These are phyloP conservation scores for Pharmacophagus antenor DNA, from an alignment of 2,888 invertebrate genomes.

Conservation along the genomic window DNA sequence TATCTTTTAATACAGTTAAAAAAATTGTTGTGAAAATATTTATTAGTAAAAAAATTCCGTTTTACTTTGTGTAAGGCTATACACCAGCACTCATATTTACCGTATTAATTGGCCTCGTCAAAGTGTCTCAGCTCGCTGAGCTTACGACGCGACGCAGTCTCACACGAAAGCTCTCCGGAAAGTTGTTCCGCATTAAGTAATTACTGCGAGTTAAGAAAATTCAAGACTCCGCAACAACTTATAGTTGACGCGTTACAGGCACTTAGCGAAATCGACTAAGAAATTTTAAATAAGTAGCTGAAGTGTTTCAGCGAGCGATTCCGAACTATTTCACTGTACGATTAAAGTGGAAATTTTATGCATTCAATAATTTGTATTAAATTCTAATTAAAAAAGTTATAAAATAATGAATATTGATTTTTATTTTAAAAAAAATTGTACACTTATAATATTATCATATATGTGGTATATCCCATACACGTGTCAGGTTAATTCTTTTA, in stretches of 20 bases:
- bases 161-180: constrained; percentile 40
- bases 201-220: constrained; percentile 61
- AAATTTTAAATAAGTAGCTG: constrained; percentile 35
- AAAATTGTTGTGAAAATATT: no score
- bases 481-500: no score
- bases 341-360: no score
- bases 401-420: no score
- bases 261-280: constrained; percentile 53
- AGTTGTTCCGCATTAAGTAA: constrained; percentile 56
- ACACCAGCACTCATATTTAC: constrained; percentile 18
- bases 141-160: constrained; percentile 36
- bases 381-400: background rate
- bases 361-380: no score
- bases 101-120: constrained; percentile 30
- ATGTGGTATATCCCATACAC: no score
- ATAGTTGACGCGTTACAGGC: constrained; percentile 45
- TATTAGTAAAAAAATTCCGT: background rate
- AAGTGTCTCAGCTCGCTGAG: constrained; percentile 38
- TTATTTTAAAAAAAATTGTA: no score
- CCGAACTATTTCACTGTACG: constrained; percentile 13
- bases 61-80: background rate
- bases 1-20: no score
- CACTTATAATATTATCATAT: no score
- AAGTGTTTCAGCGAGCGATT: constrained; percentile 23
- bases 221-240: constrained; percentile 45